Evolutionary conservation across 2,113 vertebrate species (phyloP), one percentile per base, ranked within the genome.

Genomic region (Paraplagusia blochii): DNA sequence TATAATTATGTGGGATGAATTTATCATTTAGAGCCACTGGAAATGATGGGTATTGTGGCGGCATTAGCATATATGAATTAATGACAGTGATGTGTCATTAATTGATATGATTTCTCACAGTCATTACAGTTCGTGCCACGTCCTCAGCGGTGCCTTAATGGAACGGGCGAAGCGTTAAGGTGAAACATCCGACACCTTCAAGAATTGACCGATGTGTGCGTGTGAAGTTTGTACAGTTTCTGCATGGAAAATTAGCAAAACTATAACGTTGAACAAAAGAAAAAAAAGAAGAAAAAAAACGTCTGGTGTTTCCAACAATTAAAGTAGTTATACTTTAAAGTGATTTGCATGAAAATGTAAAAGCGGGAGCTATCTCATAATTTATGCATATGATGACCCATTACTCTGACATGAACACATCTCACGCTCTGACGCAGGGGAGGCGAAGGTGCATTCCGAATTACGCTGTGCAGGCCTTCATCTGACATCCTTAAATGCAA

Each of bases 51-150:
- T 88, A 87, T 88, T 86, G 77, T 85, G 68, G 52, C 56, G 13
- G 39, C 59, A 86, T 91, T 90, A 90, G 88, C 86, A 90, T 88
- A 85, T 85, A 78, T 74, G 81, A 86, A 88, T 86, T 87, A 85
- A 82, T 64, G 53, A 83, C 83, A 87, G 84, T 85, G 82, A 84
- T 82, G 79, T 89, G 80, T 85, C 81, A 89, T 89, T 90, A 90
- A 87, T 85, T 89, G 85, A 89, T 88, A 80, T 69, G 65, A 85
- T 83, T 85, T 78, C 74, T 69, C 72, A 81, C 48, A 61, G 80
- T 82, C 65, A 75, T 85, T 86, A 79, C 44, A 53, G 77, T 78
- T 79, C 76, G 66, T 67, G 52, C 66, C 60, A 17, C 70, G 70
- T 67, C 68, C 64, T 80, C 52, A 55, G 3, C 50, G 44, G 40